phyloP scores from a whole-genome alignment of 2,888 invertebrate genomes.

The Selenia dentaria region DNA sequence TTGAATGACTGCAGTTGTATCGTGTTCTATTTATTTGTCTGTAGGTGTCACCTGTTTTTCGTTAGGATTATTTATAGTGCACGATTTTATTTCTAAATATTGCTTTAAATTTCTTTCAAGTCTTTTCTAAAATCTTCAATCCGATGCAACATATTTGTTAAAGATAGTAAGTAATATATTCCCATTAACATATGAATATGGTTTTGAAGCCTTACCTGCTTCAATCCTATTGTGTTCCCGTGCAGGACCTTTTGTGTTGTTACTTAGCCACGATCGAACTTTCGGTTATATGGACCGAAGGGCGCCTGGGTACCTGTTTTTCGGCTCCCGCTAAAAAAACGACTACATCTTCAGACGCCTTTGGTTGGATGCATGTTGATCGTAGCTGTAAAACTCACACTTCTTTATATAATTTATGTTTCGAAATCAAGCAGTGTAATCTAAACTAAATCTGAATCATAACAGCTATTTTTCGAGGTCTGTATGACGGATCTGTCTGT shows the following conservation, averaged over 20 bases:
- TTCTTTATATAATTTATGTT: slow-evolving; percentile 5
- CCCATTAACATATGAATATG: slow-evolving; percentile 19
- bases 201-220: slow-evolving; percentile 34
- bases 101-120: neutral
- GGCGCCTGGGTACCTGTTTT: slow-evolving; percentile 46
- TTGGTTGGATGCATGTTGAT: slow-evolving; percentile 29
- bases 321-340: slow-evolving; percentile 44
- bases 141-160: neutral
- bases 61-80: too few relatives aligned
- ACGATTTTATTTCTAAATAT: neutral
- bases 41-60: too few relatives aligned
- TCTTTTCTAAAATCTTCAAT: neutral
- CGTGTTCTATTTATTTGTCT: too few relatives aligned
- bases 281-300: slow-evolving; percentile 27
- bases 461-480: too few relatives aligned
- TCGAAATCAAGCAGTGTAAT: neutral
- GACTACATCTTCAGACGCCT: slow-evolving; percentile 27
- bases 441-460: too few relatives aligned
- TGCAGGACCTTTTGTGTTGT: slow-evolving; percentile 29
- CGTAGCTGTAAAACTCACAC: slow-evolving; percentile 22
- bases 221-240: slow-evolving; percentile 37
- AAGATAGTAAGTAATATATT: too few relatives aligned
- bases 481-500: too few relatives aligned
- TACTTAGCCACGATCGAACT: slow-evolving; percentile 20
- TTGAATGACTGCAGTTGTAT: too few relatives aligned